Evolutionary conservation across 1,140 invertebrate species (phyloP), one percentile per base, ranked within the genome.

Genomic region (Apis florea): DNA sequence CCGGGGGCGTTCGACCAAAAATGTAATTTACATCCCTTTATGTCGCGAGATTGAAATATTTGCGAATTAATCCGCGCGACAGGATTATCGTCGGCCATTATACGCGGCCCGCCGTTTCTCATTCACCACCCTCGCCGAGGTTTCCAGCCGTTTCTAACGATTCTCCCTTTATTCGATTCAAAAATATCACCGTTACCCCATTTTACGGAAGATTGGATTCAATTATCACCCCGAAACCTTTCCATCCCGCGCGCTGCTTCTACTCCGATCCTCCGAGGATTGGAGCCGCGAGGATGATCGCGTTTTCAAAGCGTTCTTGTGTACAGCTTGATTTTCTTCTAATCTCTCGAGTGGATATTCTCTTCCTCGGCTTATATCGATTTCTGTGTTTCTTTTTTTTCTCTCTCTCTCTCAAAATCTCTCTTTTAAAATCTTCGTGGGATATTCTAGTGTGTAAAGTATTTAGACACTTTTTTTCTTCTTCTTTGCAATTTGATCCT

Each of bases 11-110:
- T 93, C 90, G 90, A 93, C 91, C 92, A 93, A 93, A 94, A 94
- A 94, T 93, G 92, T 93, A 92, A 93, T 94, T 93, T 94, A 93
- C 93, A 93, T 93, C 93, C 92, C 89, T 93, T 93, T 93, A 93
- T 93, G 90, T 91, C 84, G 88, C 86, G 91, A 93, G 93, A 94
- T 93, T 93, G 93, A 93, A 93, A 94, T 93, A 92, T 92, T 92
- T 90, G 89, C 85, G 89, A 91, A 91, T 91, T 91, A 91, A 91
- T 91, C 86, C 89, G 88, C 88, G 85, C 90, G 84, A 91, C 91
- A 88, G 88, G 89, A 93, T 92, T 91, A 92, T 92, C 87, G 85
- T 73, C 83, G 82, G 88, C 86, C 85, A 91, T 92, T 91, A 91
- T 90, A 89, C 91, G 86, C 88, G 68, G 74, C 75, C 31, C 68